A percentile compares a stretch with the other conserved stretches of the same genome.
Conservation (phyloP, 2,888 invertebrate species). For the Eumacrocentrus americanus region DNA sequence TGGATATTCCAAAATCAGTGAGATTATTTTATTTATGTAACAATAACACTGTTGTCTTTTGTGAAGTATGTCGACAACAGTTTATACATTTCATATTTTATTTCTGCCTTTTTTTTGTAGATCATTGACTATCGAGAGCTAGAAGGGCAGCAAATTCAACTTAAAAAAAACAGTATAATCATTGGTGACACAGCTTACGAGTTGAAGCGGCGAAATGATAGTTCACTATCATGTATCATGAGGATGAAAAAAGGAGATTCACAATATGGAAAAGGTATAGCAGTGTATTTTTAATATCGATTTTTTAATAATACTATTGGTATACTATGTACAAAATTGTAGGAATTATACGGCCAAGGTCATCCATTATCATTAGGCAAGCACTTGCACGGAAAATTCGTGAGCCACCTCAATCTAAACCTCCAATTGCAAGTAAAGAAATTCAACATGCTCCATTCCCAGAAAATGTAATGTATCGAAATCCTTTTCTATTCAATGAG, state of each 20-base stretch:
- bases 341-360: conserved; percentile 33
- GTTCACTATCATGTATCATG: conserved; percentile 36
- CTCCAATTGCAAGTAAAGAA: neutral
- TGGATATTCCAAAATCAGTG: conserved; percentile 44
- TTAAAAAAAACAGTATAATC: conserved; percentile 35
- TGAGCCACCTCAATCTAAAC: neutral
- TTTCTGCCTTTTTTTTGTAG: neutral
- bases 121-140: conserved; percentile 26
- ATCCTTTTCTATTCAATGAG: no score
- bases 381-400: neutral
- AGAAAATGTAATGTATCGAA: no score
- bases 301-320: neutral
- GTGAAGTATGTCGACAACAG: no score
- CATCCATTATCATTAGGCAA: conserved; percentile 32
- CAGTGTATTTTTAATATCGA: neutral
- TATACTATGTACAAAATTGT: conserved; percentile 11
- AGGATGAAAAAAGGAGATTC: neutral
- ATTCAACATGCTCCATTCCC: conserved; percentile 30
- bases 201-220: conserved; percentile 20
- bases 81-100: no score
- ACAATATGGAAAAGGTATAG: neutral
- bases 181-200: conserved; percentile 38
- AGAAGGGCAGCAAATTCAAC: conserved; percentile 30
- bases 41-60: no score
- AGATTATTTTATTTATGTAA: no score